phyloP scores from a whole-genome alignment of 2,888 invertebrate species.

The Pimpla rufipes region DNA sequence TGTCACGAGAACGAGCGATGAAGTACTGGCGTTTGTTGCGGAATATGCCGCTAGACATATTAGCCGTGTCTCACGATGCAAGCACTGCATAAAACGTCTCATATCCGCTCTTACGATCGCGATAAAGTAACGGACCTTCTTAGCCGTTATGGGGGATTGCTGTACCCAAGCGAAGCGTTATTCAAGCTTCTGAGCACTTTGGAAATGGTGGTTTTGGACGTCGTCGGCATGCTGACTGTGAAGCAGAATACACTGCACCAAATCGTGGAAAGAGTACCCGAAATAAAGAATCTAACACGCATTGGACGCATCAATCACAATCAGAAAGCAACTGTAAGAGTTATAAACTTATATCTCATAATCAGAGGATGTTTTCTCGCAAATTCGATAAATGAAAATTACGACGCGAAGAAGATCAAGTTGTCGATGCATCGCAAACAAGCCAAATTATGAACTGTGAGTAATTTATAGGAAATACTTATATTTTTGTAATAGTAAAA shows the following conservation, averaged over 20 bases:
- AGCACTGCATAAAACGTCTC: constrained; percentile 27
- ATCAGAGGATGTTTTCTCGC: constrained; percentile 50
- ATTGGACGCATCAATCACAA: constrained; percentile 43
- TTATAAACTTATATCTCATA: constrained; percentile 33
- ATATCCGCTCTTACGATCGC: constrained; percentile 15
- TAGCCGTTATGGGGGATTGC: constrained; percentile 11
- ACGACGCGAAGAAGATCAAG: constrained; percentile 36
- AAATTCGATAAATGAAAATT: constrained; percentile 47
- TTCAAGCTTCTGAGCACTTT: constrained; percentile 44
- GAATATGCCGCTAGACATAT: constrained; percentile 49
- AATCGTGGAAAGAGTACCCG: constrained; percentile 36
- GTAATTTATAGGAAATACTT: too few species aligned
- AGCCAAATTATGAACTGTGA: constrained; percentile 44
- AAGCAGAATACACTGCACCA: constrained; percentile 50
- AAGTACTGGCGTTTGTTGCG: constrained; percentile 48
- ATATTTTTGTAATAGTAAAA: too few species aligned
- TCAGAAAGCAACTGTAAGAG: constrained; percentile 34
- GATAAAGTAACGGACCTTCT: too few species aligned
- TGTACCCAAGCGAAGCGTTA: constrained; percentile 57
- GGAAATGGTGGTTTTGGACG: constrained; percentile 47
- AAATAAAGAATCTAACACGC: constrained; percentile 29
- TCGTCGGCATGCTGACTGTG: constrained; percentile 51
- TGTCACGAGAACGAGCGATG: constrained; percentile 50
- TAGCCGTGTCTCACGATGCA: constrained; percentile 33
- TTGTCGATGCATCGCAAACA: constrained; percentile 46